phyloP scores from a whole-genome alignment of 2,888 invertebrate genomes.

The Craniophora ligustri region DNA sequence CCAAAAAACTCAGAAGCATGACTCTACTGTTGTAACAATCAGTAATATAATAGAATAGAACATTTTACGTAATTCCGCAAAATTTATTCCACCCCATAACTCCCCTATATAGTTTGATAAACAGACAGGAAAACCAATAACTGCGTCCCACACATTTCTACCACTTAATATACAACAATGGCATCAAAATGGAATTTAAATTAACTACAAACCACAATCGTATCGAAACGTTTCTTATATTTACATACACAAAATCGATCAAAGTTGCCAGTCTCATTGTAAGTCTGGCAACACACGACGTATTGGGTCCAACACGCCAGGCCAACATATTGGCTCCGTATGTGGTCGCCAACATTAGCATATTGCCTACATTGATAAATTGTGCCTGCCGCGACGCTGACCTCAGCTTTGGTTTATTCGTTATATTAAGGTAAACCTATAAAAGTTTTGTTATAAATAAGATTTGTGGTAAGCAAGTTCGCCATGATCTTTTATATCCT shows the following conservation, averaged over 20 bases:
- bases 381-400: slow-evolving; percentile 48
- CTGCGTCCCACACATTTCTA: neutral
- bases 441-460: slow-evolving; percentile 53
- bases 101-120: too few relatives aligned
- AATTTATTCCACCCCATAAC: neutral
- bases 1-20: too few relatives aligned
- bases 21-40: too few relatives aligned
- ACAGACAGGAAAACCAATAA: slow-evolving; percentile 6
- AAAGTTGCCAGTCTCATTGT: slow-evolving; percentile 8
- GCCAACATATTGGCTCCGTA: slow-evolving; percentile 42
- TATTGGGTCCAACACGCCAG: slow-evolving; percentile 37
- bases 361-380: slow-evolving; percentile 52
- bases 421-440: slow-evolving; percentile 45
- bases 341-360: slow-evolving; percentile 52
- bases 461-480: slow-evolving; percentile 44
- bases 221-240: slow-evolving; percentile 18
- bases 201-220: slow-evolving; percentile 17
- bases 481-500: slow-evolving; percentile 34
- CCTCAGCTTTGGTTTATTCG: slow-evolving; percentile 33
- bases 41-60: too few relatives aligned
- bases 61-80: too few relatives aligned
- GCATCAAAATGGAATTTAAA: slow-evolving; percentile 41
- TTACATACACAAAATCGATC: slow-evolving; percentile 33
- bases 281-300: slow-evolving; percentile 5
- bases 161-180: slow-evolving; percentile 18